These are phyloP conservation scores for Procavia capensis DNA, from an alignment of 2,113 vertebrate genomes.

Conservation along the genomic window DNA sequence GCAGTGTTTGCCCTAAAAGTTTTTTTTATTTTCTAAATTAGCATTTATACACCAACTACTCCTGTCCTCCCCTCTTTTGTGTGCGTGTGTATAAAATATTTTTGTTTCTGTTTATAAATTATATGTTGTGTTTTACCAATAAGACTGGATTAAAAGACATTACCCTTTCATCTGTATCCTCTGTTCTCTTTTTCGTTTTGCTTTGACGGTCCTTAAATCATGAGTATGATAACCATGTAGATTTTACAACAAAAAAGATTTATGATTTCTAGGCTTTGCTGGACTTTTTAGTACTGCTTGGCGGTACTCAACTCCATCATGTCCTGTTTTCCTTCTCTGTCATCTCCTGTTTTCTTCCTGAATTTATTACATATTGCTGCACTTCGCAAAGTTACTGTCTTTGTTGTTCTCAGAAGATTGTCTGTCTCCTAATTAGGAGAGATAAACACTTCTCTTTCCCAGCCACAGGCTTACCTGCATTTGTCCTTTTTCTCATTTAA, in stretches of 20 bases:
- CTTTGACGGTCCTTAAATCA: background rate
- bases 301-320: background rate
- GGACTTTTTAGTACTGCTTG: background rate
- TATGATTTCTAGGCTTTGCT: background rate
- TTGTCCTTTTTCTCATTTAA: background rate
- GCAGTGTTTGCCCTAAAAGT: background rate
- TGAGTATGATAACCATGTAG: background rate
- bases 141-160: background rate
- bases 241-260: background rate
- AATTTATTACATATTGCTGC: background rate
- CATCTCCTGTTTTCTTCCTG: slow-evolving; percentile 2
- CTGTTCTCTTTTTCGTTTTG: background rate
- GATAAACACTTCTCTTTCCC: background rate
- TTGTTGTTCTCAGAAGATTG: slow-evolving; percentile 11
- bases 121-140: background rate
- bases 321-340: slow-evolving; percentile 20
- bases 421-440: background rate
- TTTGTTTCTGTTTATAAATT: background rate
- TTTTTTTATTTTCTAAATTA: background rate
- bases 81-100: background rate
- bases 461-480: background rate
- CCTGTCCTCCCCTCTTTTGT: no score
- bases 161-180: background rate
- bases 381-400: background rate
- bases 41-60: background rate